Percentiles rank a stretch among this genome's conserved stretches.
phyloP scores from a whole-genome alignment of 2,888 invertebrate species.

The Stomorhina lunata region DNA sequence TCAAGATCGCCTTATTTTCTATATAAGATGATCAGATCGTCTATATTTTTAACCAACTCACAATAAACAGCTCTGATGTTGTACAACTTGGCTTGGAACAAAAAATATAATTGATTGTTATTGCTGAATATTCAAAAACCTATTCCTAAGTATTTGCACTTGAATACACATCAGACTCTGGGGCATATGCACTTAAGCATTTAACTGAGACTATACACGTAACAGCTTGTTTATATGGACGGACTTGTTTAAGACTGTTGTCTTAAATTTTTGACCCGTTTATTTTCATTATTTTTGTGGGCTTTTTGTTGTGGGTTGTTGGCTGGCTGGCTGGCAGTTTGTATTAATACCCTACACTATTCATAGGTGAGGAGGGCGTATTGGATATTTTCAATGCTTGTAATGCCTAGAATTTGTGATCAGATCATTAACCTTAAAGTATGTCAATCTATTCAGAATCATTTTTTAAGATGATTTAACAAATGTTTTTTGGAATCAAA shows the following conservation, averaged over 20 bases:
- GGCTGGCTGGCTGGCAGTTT: no score
- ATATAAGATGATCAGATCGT: no score
- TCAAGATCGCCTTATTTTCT: no score
- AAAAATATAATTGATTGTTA: background rate
- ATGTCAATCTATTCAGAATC: no score
- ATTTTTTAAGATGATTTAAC: no score
- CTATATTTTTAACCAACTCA: background rate
- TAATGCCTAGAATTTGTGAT: no score
- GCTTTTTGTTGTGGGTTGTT: conserved; percentile 6
- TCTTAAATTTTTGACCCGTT: background rate
- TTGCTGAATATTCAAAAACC: background rate
- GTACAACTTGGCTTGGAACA: background rate
- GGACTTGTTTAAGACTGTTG: background rate
- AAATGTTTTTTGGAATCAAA: no score
- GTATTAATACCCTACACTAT: no score
- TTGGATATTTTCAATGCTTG: no score
- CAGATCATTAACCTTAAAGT: no score
- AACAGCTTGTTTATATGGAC: background rate
- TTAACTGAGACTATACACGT: no score
- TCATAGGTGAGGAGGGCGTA: no score
- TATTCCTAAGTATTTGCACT: background rate
- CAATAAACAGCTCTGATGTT: conserved; percentile 5
- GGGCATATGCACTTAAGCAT: background rate
- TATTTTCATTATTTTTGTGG: conserved; percentile 9
- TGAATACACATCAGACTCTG: background rate